Conservation (phyloP, 2,113 vertebrate species). For the Labrus mixtus region DNA sequence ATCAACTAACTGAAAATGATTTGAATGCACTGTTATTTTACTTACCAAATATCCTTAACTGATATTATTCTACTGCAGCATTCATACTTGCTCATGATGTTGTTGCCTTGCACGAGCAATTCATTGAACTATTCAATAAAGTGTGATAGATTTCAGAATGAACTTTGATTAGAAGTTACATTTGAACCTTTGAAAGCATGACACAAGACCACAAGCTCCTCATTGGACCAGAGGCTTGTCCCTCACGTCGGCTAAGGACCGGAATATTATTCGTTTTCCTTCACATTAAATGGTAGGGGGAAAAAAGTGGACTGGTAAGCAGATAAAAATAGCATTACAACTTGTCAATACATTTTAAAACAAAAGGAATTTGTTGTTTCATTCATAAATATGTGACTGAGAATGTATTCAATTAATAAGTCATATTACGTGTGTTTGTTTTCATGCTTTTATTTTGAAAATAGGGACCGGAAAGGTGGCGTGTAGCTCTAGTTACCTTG, state of each 20-base stretch:
- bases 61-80: not conserved
- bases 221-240: constrained; percentile 46
- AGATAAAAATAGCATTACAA: too few relatives aligned
- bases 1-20: too few relatives aligned
- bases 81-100: not conserved
- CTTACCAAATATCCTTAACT: not conserved
- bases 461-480: rapidly evolving
- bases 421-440: not conserved
- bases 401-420: not conserved
- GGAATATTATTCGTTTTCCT: not conserved
- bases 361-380: too few relatives aligned
- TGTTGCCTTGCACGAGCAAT: not conserved
- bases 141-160: not conserved
- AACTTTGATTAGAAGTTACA: constrained; percentile 7
- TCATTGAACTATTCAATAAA: not conserved
- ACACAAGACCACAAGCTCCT: constrained; percentile 7
- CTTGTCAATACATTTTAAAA: too few relatives aligned
- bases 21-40: too few relatives aligned
- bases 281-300: constrained; percentile 62
- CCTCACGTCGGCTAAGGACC: not conserved
- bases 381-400: not conserved
- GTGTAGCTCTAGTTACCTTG: not conserved
- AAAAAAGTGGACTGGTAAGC: too few relatives aligned
- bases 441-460: not conserved
- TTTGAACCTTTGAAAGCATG: not conserved